Evolutionary conservation across 1,140 invertebrate species (phyloP).

Genomic region (Zaprionus ghesquierei): DNA sequence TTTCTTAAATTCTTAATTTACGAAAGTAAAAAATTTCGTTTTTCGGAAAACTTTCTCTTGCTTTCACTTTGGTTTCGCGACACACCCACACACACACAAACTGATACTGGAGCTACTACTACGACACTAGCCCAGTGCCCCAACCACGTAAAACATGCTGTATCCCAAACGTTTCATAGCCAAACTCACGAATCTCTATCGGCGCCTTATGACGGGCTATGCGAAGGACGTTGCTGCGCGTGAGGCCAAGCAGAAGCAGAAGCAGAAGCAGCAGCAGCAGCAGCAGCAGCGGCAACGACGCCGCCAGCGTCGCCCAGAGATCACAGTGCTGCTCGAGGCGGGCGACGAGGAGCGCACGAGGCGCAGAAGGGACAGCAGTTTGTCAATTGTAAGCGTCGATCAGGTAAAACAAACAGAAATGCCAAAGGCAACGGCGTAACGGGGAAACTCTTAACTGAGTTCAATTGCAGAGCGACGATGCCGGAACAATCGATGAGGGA

Average conservation of each 20-base stretch:
- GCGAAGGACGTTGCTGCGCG: too few species aligned
- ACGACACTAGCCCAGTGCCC: not conserved
- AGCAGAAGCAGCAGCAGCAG: not conserved
- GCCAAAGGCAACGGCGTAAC: not conserved
- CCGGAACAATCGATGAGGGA: too few species aligned
- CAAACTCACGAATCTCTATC: slow-evolving; percentile 14
- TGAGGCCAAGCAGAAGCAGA: not conserved
- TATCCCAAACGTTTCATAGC: slow-evolving; percentile 14
- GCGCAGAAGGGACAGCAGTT: not conserved
- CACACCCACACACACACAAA: not conserved
- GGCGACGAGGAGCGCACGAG: not conserved
- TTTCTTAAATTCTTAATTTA: not conserved
- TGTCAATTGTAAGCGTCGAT: not conserved
- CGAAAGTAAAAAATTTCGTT: not conserved
- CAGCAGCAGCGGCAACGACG: not conserved
- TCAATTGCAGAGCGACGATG: not conserved
- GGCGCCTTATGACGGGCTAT: not conserved
- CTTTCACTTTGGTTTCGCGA: not conserved
- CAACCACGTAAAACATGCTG: not conserved
- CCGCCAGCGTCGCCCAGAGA: not conserved
- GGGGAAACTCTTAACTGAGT: too few species aligned
- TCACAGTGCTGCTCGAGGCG: not conserved
- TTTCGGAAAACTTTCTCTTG: too few species aligned
- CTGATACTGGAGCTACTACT: too few species aligned
- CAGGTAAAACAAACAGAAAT: not conserved